Percentiles rank a stretch among this genome's conserved stretches.
These are phyloP conservation scores for Crotalus horridus DNA, from an alignment of 2,113 vertebrate species.

Conservation along the genomic window DNA sequence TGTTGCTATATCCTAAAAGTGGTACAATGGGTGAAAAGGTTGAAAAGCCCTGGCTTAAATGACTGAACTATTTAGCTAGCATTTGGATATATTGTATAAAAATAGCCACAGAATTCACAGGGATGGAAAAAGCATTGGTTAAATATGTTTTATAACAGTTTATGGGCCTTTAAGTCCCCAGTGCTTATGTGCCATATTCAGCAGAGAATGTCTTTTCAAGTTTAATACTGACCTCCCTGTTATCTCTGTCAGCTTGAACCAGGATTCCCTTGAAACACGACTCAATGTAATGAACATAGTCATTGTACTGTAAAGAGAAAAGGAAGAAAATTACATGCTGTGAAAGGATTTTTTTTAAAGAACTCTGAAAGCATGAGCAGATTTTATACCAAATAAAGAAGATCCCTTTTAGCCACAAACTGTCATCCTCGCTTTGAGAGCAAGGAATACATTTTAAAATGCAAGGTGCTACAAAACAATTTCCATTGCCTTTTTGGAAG, in stretches of 20 bases:
- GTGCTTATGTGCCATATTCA: accelerated
- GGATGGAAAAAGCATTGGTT: neutral
- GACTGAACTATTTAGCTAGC: neutral
- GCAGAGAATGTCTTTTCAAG: neutral
- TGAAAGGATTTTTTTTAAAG: neutral
- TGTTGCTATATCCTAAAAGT: too few species aligned
- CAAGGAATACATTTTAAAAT: neutral
- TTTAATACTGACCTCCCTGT: conserved; percentile 84
- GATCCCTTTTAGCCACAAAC: neutral
- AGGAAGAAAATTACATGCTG: neutral
- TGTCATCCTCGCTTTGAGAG: neutral
- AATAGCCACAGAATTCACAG: neutral
- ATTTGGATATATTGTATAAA: neutral
- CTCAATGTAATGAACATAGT: conserved; percentile 90
- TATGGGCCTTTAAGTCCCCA: neutral
- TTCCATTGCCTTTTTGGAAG: neutral
- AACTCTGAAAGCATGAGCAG: neutral
- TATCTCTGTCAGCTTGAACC: conserved; percentile 93
- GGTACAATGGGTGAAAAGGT: too few species aligned
- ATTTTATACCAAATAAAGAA: neutral
- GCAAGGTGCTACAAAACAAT: neutral
- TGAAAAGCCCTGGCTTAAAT: neutral
- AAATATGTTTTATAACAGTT: neutral
- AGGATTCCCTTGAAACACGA: conserved; percentile 93
- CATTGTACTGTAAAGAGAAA: conserved; percentile 80